phyloP scores from a whole-genome alignment of 2,113 vertebrate genomes.

The Serilophus lunatus region DNA sequence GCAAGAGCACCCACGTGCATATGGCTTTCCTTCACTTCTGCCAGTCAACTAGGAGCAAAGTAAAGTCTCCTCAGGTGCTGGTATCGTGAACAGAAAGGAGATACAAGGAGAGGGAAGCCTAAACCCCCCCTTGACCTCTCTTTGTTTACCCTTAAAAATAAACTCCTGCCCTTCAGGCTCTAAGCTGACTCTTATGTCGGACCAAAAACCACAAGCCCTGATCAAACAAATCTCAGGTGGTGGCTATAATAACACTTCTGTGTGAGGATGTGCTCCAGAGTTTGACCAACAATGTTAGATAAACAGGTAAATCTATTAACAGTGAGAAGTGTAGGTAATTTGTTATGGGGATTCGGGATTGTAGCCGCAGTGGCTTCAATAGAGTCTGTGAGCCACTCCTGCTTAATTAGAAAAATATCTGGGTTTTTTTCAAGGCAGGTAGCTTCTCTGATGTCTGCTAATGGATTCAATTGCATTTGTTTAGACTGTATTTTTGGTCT shows the following conservation, averaged over 20 bases:
- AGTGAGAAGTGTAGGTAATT: conserved; percentile 12
- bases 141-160: background rate
- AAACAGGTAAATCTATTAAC: conserved; percentile 16
- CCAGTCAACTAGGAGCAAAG: background rate
- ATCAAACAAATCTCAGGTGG: background rate
- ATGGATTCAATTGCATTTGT: background rate
- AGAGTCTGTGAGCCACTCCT: background rate
- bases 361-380: background rate
- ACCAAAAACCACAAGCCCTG: background rate
- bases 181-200: background rate
- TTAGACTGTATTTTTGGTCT: background rate
- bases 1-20: background rate
- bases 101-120: background rate
- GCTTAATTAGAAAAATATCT: background rate
- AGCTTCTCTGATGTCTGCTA: conserved; percentile 18
- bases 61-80: background rate
- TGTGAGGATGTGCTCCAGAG: background rate
- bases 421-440: conserved; percentile 44
- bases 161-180: background rate
- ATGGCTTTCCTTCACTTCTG: background rate
- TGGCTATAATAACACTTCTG: background rate
- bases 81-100: background rate
- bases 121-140: background rate
- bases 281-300: background rate
- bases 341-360: conserved; percentile 42